Evolutionary conservation across 2,113 vertebrate genomes (phyloP).

Genomic region (Rhinogobius similis): DNA sequence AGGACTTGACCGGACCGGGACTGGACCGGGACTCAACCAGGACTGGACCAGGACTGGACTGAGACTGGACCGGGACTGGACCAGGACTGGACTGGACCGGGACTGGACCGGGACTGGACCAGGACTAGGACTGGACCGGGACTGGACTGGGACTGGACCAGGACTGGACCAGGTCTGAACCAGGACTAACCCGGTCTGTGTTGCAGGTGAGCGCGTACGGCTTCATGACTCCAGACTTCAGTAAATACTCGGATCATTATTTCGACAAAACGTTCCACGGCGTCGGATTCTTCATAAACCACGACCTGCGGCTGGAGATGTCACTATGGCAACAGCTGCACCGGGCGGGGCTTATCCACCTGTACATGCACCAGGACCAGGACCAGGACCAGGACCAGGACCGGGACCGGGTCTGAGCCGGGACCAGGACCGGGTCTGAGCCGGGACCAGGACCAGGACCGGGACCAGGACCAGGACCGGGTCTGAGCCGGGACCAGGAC

Average conservation of each 20-base stretch:
- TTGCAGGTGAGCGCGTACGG: conserved; percentile 82
- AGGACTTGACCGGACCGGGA: too few species aligned
- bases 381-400: not conserved
- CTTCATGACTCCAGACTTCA: conserved; percentile 80
- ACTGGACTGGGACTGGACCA: not conserved
- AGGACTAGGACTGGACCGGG: not conserved
- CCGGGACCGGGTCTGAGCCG: too few species aligned
- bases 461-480: too few species aligned
- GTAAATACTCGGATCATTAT: conserved; percentile 79
- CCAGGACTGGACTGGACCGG: conserved; percentile 62
- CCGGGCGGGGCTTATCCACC: conserved; percentile 59
- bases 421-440: too few species aligned
- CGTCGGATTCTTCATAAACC: conserved; percentile 77
- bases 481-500: too few species aligned
- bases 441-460: too few species aligned
- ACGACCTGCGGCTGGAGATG: conserved; percentile 78
- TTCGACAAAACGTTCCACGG: conserved; percentile 55
- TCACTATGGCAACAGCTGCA: conserved; percentile 78
- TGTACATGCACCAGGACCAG: conserved; percentile 67
- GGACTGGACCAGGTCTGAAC: not conserved
- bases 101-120: conserved; percentile 4
- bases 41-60: too few species aligned
- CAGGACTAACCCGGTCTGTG: not conserved
- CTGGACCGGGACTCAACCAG: not conserved
- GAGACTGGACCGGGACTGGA: not conserved